Evolutionary conservation across 2,797 vertebrate genomes (phyloP).

Genomic region (Anniella stebbinsi): DNA sequence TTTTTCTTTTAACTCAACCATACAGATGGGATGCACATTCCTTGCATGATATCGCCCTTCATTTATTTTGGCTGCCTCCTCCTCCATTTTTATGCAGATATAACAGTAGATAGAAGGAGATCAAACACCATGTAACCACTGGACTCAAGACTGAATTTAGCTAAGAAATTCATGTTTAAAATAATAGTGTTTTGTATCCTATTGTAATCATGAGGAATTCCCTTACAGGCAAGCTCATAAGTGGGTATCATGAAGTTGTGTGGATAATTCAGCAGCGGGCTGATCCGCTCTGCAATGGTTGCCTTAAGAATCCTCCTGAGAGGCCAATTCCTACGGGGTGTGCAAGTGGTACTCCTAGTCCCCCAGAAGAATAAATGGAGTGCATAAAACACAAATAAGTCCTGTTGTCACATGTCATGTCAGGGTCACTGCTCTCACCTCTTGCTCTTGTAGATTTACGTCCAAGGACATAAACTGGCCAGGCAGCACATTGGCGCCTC

Average conservation of each 20-base stretch:
- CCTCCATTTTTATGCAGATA: neutral
- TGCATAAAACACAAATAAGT: slow-evolving; percentile 72
- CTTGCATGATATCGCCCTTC: neutral
- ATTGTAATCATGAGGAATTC: neutral
- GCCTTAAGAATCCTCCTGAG: neutral
- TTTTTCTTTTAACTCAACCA: neutral
- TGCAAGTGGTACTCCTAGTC: neutral
- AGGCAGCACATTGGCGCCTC: slow-evolving; percentile 18
- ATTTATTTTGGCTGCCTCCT: neutral
- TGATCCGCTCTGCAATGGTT: slow-evolving; percentile 23
- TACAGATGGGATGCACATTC: neutral
- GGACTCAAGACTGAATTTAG: neutral
- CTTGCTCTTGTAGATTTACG: slow-evolving; percentile 64
- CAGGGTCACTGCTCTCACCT: slow-evolving; percentile 59
- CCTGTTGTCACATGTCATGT: slow-evolving; percentile 68
- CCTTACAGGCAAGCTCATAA: neutral
- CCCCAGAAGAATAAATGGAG: slow-evolving; percentile 63
- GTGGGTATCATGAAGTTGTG: neutral
- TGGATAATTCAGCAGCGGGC: neutral
- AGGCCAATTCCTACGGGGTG: neutral
- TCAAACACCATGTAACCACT: neutral
- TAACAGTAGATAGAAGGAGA: neutral
- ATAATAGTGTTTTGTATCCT: neutral
- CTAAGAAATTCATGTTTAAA: neutral
- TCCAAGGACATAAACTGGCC: slow-evolving; percentile 52